Evolutionary conservation across 2,113 vertebrate species (phyloP).

Genomic region (Probosciger aterrimus): DNA sequence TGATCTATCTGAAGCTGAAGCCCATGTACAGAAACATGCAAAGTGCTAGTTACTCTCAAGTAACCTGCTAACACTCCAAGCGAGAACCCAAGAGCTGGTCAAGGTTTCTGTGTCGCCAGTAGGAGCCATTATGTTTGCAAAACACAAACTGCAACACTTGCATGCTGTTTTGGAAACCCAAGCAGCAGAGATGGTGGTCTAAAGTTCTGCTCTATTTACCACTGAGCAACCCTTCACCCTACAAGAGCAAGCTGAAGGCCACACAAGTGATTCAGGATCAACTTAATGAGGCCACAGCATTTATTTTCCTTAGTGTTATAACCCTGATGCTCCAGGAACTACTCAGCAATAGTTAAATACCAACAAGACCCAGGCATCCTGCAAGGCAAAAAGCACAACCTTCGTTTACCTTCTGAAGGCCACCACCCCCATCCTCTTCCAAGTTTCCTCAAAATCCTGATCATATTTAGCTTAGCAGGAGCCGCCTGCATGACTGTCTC

Average conservation of each 20-base stretch:
- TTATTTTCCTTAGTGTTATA: neutral
- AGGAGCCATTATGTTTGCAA: neutral
- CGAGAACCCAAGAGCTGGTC: neutral
- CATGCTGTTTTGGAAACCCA: neutral
- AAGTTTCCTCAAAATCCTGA: neutral
- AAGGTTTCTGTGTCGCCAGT: neutral
- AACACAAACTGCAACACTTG: neutral
- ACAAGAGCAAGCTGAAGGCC: neutral
- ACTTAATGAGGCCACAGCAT: accelerated
- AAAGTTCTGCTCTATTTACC: neutral
- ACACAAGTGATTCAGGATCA: neutral
- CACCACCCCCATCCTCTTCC: neutral
- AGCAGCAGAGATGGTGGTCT: neutral
- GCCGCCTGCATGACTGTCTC: neutral
- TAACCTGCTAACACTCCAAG: neutral
- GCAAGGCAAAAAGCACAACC: neutral
- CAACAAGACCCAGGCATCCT: neutral
- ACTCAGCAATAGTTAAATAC: neutral
- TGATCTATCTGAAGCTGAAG: neutral
- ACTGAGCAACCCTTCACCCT: neutral
- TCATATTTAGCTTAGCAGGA: neutral
- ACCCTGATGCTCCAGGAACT: neutral
- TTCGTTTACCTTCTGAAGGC: neutral
- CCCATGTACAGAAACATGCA: neutral
- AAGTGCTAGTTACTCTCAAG: neutral